Base-by-base conservation (phyloP, 2,888 invertebrate species). In the Chesias legatella region DNA sequence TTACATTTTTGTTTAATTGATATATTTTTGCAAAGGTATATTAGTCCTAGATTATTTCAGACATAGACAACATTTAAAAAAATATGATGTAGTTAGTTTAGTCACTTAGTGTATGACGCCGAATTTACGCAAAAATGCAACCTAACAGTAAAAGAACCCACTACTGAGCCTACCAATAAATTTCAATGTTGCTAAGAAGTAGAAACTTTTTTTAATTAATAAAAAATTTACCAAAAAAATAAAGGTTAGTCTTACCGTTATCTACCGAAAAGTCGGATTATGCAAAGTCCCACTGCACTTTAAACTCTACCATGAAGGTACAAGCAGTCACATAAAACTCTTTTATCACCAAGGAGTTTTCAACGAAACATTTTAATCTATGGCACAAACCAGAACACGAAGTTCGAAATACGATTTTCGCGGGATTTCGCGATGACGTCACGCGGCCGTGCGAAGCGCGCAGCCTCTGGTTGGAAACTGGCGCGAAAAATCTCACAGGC, bases 391-490 rank as follows among this genome's bases (percentile, higher is more conserved):
- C 6, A 32, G 42, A 35, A 34, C 5, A n/a, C 51, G 43, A 43
- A 30, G 40, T 48, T 45, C 33, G 21, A 30, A 49, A 33, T 49
- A 32, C 39, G 33, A 49, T 49, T 44, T 36, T 44, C 49, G 55
- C 64, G 62, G 56, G 53, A 49, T 43, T 52, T 53, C 48, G 49
- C 53, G 50, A 48, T 58, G 54, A 63, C 57, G 63, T 58, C 64
- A 63, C 53, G 27, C 53, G 27, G 39, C 57, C 66, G 67, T 64
- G 58, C 53, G 58, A 42, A 59, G 47, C 64, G 53, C 53, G 46
- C 63, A 54, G 56, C 54, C 55, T 63, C 68, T 58, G 55, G 56
- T 38, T 56, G 56, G 60, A 69, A 67, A 69, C 68, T 69, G 68
- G 70, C 68, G 70, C 46, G 65, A 70, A 67, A 66, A 65, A 51